These are phyloP conservation scores for Tachina grossa DNA, from an alignment of 2,888 invertebrate species.

Conservation along the genomic window DNA sequence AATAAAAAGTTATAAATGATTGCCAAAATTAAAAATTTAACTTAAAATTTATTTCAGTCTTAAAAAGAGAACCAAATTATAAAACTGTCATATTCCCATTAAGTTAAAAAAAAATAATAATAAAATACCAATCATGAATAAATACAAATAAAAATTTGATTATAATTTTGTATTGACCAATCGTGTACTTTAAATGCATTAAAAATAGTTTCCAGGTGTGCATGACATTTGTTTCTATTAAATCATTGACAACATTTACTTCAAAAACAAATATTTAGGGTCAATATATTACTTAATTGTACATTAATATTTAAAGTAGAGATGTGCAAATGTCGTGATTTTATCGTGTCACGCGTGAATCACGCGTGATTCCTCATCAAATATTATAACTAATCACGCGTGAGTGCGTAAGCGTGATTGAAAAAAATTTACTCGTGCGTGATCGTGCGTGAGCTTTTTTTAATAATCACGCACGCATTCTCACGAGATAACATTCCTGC, in stretches of 20 bases:
- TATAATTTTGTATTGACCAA: background rate
- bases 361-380: too few species aligned
- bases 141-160: background rate
- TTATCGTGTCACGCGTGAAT: too few species aligned
- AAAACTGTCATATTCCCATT: background rate
- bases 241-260: conserved; percentile 15
- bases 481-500: too few species aligned
- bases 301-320: background rate
- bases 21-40: too few species aligned
- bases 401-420: too few species aligned
- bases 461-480: too few species aligned
- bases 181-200: background rate
- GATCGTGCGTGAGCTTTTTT: too few species aligned
- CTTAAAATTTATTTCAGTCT: too few species aligned
- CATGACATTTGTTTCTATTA: background rate
- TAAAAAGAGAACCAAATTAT: background rate
- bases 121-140: background rate
- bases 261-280: background rate
- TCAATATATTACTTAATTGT: conserved; percentile 1
- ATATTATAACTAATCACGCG: too few species aligned
- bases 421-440: too few species aligned
- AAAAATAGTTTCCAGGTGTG: conserved; percentile 14
- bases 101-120: background rate
- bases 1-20: too few species aligned
- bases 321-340: too few species aligned